Base-by-base conservation (phyloP, 1,140 invertebrate genomes). In the Zaprionus taronus region DNA sequence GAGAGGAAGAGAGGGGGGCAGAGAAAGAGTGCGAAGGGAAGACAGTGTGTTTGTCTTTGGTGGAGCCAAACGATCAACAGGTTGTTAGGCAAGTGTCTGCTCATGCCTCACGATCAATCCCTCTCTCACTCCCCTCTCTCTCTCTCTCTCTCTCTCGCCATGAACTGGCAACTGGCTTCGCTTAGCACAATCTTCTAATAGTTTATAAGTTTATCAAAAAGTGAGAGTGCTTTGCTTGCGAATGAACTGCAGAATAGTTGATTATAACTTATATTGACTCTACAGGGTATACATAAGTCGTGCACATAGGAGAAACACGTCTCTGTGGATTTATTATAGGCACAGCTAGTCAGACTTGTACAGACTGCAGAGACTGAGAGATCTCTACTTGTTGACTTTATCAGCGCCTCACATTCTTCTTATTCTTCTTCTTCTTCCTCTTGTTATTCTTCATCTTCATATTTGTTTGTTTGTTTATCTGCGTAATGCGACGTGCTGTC, bases 401-500 rank as follows among this genome's bases (percentile, higher is more conserved):
- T 61, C 63, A 77, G 51, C 34, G 51, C 34, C 53, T 65, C 63
- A 38, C 26, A 67, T 24, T 65, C 41, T 58, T 56, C 26, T 36
- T 70, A 34, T 36, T 68, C 14, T 69, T 55, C 31, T 51, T 64
- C 12, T 36, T 49, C 24, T 51, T 70, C 28, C 22, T 53, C 28
- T 51, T 67, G 53, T 44, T 56, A 17, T 64, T 70, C 34, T 36
- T 49, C 17, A 61, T 69, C 44, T 53, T 65, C 17, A 49, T 64
- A 44, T 65, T 64, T 65, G 53, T 71, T 65, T 76, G 56, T 62
- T 73, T 77, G 64, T 63, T 74, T 74, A 61, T 74, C 75, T 77
- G 75, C 60, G 75, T 77, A 77, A 74, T 74, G 71, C 64, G 71
- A 74, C 65, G 49, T 53, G 75, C 71, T 77, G 71, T 77, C 71